Evolutionary conservation across 2,113 vertebrate genomes (phyloP).

Genomic region (Acanthisitta chloris): DNA sequence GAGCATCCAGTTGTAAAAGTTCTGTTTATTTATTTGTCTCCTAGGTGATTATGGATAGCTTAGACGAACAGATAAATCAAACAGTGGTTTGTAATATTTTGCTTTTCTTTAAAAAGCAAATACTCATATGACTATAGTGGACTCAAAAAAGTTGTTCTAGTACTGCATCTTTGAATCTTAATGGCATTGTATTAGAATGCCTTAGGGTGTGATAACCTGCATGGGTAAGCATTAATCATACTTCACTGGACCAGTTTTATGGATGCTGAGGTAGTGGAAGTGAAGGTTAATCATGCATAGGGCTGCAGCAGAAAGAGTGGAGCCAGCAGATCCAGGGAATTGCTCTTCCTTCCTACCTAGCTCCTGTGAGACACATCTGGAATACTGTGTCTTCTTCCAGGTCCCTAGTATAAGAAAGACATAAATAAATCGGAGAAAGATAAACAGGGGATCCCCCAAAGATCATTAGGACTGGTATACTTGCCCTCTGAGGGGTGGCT

Average conservation of each 20-base stretch:
- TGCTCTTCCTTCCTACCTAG: neutral
- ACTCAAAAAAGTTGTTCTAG: neutral
- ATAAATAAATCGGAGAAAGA: neutral
- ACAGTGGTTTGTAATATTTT: neutral
- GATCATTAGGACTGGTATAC: rapidly evolving
- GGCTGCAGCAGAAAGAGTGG: neutral
- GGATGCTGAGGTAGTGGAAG: neutral
- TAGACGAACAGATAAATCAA: neutral
- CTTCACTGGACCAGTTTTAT: neutral
- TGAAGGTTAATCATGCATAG: neutral
- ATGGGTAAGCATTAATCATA: neutral
- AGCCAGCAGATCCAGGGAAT: neutral
- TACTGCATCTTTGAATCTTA: neutral
- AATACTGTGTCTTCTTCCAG: neutral
- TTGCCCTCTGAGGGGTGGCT: neutral
- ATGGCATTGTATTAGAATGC: neutral
- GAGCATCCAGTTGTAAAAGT: neutral
- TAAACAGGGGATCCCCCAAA: neutral
- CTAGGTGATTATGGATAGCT: neutral
- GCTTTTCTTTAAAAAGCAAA: neutral
- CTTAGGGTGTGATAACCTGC: neutral
- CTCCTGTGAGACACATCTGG: neutral
- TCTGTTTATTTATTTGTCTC: constrained; percentile 25
- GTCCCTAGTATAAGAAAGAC: neutral
- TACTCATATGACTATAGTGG: neutral